Percentiles rank a stretch among this genome's conserved stretches.
Conservation (phyloP, 2,113 vertebrate genomes). For the Lycocorax pyrrhopterus region DNA sequence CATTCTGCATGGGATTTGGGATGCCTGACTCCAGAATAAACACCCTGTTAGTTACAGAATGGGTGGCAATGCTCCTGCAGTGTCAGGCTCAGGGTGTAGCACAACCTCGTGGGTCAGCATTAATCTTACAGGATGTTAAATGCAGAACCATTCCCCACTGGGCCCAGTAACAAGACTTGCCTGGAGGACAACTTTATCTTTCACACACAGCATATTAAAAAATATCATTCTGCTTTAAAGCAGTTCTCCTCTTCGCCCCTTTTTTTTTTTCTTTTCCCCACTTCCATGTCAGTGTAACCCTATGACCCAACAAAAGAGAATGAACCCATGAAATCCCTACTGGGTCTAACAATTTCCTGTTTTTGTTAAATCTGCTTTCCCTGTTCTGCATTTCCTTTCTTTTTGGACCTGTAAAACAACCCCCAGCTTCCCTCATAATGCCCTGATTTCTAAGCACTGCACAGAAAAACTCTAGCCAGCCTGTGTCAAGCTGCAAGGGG, state of each 20-base stretch:
- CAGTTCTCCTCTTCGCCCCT: neutral
- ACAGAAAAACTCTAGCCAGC: constrained; percentile 69
- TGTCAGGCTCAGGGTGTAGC: neutral
- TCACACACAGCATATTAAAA: neutral
- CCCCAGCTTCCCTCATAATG: constrained; percentile 69
- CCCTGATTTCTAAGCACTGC: constrained; percentile 48
- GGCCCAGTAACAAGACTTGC: neutral
- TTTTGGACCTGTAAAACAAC: constrained; percentile 77
- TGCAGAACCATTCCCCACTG: neutral
- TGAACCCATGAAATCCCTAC: constrained; percentile 78
- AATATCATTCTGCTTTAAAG: neutral
- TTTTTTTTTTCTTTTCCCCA: constrained; percentile 51
- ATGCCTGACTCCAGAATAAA: neutral
- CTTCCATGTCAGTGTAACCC: constrained; percentile 52
- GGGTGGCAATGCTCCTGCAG: neutral
- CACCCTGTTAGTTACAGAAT: neutral
- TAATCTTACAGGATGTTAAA: neutral
- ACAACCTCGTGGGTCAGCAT: neutral
- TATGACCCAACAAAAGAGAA: constrained; percentile 65
- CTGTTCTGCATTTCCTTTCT: constrained; percentile 70
- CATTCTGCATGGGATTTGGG: neutral
- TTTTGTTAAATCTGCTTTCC: constrained; percentile 77
- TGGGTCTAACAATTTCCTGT: constrained; percentile 75
- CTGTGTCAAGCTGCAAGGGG: constrained; percentile 73
- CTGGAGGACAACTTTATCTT: neutral